Evolutionary conservation across 2,888 invertebrate genomes (phyloP).

Genomic region (Rhorus exstirpatorius): DNA sequence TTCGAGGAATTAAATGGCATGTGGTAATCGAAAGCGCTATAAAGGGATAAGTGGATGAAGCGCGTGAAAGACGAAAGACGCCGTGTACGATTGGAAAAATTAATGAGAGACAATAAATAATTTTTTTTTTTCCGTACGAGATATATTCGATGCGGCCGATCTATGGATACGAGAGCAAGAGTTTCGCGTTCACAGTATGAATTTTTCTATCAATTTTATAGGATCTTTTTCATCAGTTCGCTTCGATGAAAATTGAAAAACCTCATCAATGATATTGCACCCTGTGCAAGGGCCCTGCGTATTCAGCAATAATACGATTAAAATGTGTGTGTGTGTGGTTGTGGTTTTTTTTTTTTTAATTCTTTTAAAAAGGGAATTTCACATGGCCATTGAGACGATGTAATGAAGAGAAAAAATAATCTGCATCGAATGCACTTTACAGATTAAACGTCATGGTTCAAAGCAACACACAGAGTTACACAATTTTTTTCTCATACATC

Average conservation of each 20-base stretch:
- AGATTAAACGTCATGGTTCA: not conserved
- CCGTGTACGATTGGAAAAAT: no score
- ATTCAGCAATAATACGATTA: not conserved
- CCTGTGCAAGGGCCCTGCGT: no score
- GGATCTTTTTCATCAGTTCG: not conserved
- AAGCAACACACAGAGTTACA: not conserved
- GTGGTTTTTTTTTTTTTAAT: not conserved
- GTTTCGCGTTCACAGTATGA: no score
- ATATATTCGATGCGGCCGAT: no score
- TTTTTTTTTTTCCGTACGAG: no score
- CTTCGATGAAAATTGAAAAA: not conserved
- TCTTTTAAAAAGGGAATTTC: not conserved
- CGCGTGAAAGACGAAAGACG: no score
- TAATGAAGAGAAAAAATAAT: slow-evolving; percentile 4
- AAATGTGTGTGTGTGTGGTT: not conserved
- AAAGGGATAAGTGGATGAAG: no score
- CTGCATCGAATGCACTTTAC: not conserved
- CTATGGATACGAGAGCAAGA: no score
- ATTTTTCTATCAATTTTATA: no score
- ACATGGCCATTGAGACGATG: not conserved
- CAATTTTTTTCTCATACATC: not conserved
- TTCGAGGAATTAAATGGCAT: no score
- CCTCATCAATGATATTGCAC: not conserved
- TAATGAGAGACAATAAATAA: no score
- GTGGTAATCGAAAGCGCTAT: no score